A percentile compares a stretch with the other conserved stretches of the same genome.
Conservation (phyloP, 1,140 invertebrate genomes). For the Drosophila dunni region DNA sequence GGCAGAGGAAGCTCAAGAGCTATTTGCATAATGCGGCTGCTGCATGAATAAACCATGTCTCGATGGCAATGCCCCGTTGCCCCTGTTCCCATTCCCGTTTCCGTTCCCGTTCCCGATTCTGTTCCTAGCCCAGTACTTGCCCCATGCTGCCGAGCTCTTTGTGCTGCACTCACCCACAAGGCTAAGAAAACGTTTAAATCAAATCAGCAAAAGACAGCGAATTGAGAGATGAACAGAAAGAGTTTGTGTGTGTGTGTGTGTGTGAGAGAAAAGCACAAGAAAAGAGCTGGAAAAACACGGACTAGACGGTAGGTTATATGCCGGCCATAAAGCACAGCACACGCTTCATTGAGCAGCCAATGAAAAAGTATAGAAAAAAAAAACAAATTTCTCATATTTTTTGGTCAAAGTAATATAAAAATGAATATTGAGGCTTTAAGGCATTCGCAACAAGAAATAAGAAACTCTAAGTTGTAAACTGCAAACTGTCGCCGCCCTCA, state of each 20-base stretch:
- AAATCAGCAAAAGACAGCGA: constrained; percentile 59
- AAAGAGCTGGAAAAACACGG: constrained; percentile 1
- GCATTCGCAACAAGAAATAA: constrained; percentile 30
- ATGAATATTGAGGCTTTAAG: constrained; percentile 75
- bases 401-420: constrained; percentile 22
- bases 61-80: constrained; percentile 30
- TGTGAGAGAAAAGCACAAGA: constrained; percentile 12
- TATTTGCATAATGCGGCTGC: constrained; percentile 81
- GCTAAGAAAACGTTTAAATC: constrained; percentile 76
- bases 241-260: neutral
- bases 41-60: constrained; percentile 81
- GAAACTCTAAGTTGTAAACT: constrained; percentile 3
- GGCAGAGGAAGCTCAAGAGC: constrained; percentile 41
- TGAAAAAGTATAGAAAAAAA: neutral
- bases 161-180: constrained; percentile 13
- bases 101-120: no score
- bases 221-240: constrained; percentile 11
- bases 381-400: constrained; percentile 5
- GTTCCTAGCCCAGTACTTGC: neutral
- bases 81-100: neutral
- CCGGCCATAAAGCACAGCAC: constrained; percentile 54
- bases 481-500: constrained; percentile 55
- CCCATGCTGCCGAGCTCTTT: neutral
- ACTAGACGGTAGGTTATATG: neutral
- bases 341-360: constrained; percentile 62